These are phyloP conservation scores for Encarsia formosa DNA, from an alignment of 2,888 invertebrate species.

Conservation along the genomic window DNA sequence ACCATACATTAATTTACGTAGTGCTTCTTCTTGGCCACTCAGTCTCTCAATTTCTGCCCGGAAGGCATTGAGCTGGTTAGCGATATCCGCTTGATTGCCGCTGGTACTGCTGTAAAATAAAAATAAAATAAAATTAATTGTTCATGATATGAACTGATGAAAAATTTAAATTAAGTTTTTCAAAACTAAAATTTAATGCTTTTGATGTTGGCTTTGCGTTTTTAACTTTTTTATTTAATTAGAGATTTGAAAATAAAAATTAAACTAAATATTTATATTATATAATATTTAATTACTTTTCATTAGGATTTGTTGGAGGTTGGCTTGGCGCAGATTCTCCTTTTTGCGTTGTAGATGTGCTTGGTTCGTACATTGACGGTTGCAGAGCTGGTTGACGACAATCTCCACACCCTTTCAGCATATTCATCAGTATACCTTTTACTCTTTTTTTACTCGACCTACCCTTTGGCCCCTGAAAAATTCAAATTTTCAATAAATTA, in stretches of 20 bases:
- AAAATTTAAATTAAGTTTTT: no score
- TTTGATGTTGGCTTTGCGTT: no score
- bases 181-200: no score
- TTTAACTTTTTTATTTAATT: no score
- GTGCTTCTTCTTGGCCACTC: conserved; percentile 39
- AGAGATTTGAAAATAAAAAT: background rate
- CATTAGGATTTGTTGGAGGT: conserved; percentile 19
- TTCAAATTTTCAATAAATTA: background rate
- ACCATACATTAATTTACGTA: conserved; percentile 41
- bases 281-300: conserved; percentile 30
- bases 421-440: conserved; percentile 41
- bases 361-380: conserved; percentile 21
- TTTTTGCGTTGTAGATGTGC: conserved; percentile 20
- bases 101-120: no score
- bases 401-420: conserved; percentile 44
- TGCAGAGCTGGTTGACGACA: conserved; percentile 22
- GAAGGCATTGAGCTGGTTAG: no score
- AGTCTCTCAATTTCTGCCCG: conserved; percentile 41
- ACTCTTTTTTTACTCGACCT: conserved; percentile 43
- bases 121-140: no score
- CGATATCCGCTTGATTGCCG: no score
- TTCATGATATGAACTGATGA: no score
- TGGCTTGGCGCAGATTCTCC: conserved; percentile 14
- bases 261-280: no score
- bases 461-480: conserved; percentile 37